A percentile compares a stretch with the other conserved stretches of the same genome.
Conservation (phyloP, 2,113 vertebrate genomes). For the Cinclus cinclus region DNA sequence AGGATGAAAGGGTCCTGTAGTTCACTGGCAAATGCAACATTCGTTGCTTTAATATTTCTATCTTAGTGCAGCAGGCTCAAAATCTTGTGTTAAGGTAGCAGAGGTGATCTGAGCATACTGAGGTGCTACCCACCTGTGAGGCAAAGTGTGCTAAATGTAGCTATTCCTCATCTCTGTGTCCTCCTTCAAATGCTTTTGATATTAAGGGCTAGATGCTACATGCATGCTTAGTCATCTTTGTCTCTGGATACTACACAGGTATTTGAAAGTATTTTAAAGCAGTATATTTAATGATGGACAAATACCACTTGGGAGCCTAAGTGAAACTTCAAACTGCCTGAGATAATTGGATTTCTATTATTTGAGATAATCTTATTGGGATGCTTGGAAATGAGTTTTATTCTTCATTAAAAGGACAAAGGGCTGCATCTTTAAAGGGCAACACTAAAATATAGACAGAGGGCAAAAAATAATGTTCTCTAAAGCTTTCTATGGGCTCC, state of each 20-base stretch:
- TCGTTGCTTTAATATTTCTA: background rate
- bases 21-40: background rate
- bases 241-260: background rate
- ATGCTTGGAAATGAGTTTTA: slow-evolving; percentile 64
- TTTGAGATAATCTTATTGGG: slow-evolving; percentile 68
- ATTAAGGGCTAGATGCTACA: background rate
- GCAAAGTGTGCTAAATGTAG: background rate
- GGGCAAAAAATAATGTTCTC: slow-evolving; percentile 60
- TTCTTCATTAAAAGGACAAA: slow-evolving; percentile 66
- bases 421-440: slow-evolving; percentile 44
- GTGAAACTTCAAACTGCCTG: slow-evolving; percentile 58
- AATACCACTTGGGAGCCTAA: slow-evolving; percentile 34
- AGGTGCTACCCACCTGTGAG: background rate
- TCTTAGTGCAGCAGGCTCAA: background rate
- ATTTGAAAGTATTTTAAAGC: slow-evolving; percentile 33
- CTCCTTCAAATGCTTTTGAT: background rate
- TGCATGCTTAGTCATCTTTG: background rate
- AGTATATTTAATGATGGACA: background rate
- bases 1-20: background rate
- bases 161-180: background rate
- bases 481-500: slow-evolving; percentile 17
- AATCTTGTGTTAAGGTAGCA: background rate
- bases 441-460: slow-evolving; percentile 58
- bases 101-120: background rate
- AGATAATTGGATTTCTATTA: slow-evolving; percentile 67